Conservation (phyloP, 1,140 invertebrate genomes). For the Chymomyza costata region DNA sequence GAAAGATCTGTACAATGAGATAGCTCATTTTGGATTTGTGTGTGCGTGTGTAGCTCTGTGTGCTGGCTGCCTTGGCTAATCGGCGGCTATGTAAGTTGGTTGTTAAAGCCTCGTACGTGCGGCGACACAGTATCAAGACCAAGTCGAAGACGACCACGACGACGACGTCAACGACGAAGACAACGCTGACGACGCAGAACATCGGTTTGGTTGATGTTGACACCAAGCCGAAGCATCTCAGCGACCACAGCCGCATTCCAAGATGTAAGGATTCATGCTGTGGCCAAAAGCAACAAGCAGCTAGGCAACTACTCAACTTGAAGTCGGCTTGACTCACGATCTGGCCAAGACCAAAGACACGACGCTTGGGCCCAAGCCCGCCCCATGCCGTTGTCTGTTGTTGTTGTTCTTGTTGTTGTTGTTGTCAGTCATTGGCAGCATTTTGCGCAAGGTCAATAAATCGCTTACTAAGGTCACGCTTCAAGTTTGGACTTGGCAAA, state of each 20-base stretch:
- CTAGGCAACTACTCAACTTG: too few species aligned
- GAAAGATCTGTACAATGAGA: constrained; percentile 66
- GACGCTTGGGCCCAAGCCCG: too few species aligned
- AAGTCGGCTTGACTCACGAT: too few species aligned
- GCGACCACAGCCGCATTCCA: constrained; percentile 64
- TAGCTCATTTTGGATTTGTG: constrained; percentile 63
- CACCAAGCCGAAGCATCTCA: constrained; percentile 26
- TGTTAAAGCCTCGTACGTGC: constrained; percentile 64
- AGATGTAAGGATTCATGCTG: constrained; percentile 58
- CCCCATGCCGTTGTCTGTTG: constrained; percentile 6
- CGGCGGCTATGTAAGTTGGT: constrained; percentile 70
- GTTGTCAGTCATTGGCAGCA: neutral
- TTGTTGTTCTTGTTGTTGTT: neutral
- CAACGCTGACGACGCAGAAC: constrained; percentile 23
- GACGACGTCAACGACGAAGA: too few species aligned
- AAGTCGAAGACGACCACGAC: constrained; percentile 16
- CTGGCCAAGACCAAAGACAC: too few species aligned
- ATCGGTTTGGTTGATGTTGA: constrained; percentile 47
- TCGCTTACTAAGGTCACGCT: constrained; percentile 36
- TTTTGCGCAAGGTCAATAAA: constrained; percentile 55
- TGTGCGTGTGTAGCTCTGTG: constrained; percentile 22
- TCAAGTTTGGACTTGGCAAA: too few species aligned
- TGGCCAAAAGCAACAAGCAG: constrained; percentile 3
- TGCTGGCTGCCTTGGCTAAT: constrained; percentile 62
- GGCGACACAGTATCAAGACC: constrained; percentile 50